Conservation (phyloP, 2,888 invertebrate genomes). For the Pterostichus niger region DNA sequence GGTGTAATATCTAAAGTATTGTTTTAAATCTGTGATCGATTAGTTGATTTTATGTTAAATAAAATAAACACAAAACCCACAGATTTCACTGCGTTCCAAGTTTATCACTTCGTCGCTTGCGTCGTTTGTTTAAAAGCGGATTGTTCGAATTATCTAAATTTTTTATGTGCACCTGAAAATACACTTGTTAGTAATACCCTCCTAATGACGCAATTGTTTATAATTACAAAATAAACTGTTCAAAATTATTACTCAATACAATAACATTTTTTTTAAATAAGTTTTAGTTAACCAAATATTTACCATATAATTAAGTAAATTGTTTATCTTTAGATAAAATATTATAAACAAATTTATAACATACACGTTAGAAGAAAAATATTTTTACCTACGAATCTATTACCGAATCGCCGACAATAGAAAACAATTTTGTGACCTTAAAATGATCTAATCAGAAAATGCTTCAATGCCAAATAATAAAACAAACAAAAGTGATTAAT, state of each 20-base stretch:
- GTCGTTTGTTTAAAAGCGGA: slow-evolving; percentile 91
- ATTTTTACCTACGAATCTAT: too few species aligned
- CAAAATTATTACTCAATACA: slow-evolving; percentile 15
- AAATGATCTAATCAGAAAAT: too few species aligned
- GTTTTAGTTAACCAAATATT: neutral
- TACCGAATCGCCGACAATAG: too few species aligned
- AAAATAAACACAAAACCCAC: neutral
- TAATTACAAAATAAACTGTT: neutral
- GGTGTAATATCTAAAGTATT: slow-evolving; percentile 19
- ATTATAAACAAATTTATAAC: neutral
- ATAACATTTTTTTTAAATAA: neutral
- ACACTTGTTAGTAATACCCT: slow-evolving; percentile 53
- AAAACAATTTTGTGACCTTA: too few species aligned
- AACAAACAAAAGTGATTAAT: too few species aligned
- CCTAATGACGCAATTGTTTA: neutral
- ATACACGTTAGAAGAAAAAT: too few species aligned
- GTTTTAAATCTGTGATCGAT: neutral
- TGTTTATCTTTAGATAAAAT: neutral
- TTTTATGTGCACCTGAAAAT: slow-evolving; percentile 91
- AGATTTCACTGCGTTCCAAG: slow-evolving; percentile 58
- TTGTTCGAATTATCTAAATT: slow-evolving; percentile 96
- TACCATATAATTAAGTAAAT: too few species aligned
- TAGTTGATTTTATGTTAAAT: neutral
- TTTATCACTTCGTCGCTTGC: slow-evolving; percentile 78
- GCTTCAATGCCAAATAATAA: too few species aligned